Conservation (phyloP, 2,797 vertebrate species). For the Pyrocephalus nanus region DNA sequence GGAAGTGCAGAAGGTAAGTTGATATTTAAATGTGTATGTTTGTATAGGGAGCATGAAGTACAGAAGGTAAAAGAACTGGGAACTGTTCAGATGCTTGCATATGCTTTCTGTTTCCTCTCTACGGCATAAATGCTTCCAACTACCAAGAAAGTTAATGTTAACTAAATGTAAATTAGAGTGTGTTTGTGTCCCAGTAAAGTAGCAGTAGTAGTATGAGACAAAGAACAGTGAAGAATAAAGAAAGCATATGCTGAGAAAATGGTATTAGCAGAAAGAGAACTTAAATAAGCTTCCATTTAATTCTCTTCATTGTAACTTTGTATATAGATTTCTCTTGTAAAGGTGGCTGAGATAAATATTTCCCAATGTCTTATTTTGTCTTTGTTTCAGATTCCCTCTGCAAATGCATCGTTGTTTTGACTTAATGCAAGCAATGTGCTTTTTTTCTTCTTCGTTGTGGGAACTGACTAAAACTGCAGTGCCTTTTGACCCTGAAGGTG, state of each 20-base stretch:
- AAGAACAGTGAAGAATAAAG: not conserved
- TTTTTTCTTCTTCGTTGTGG: conserved; percentile 50
- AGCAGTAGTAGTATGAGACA: not conserved
- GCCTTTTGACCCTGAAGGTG: conserved; percentile 83
- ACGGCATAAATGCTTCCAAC: not conserved
- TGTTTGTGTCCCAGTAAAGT: not conserved
- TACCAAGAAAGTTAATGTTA: not conserved
- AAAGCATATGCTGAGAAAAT: not conserved
- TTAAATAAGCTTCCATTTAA: not conserved
- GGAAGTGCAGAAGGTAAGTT: not conserved
- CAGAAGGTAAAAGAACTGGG: not conserved
- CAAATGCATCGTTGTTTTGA: not conserved
- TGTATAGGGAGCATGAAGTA: not conserved
- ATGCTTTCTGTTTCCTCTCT: not conserved
- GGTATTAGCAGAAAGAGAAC: not conserved
- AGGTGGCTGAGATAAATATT: not conserved
- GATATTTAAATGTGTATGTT: not conserved
- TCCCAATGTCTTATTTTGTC: not conserved
- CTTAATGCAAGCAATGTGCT: not conserved
- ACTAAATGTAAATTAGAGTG: not conserved
- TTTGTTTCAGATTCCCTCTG: not conserved
- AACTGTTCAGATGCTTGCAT: not conserved
- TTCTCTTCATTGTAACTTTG: not conserved
- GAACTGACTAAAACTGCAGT: conserved; percentile 77
- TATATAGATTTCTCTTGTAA: not conserved